phyloP scores from a whole-genome alignment of 2,113 vertebrate species.

The Lampris megalopsis region DNA sequence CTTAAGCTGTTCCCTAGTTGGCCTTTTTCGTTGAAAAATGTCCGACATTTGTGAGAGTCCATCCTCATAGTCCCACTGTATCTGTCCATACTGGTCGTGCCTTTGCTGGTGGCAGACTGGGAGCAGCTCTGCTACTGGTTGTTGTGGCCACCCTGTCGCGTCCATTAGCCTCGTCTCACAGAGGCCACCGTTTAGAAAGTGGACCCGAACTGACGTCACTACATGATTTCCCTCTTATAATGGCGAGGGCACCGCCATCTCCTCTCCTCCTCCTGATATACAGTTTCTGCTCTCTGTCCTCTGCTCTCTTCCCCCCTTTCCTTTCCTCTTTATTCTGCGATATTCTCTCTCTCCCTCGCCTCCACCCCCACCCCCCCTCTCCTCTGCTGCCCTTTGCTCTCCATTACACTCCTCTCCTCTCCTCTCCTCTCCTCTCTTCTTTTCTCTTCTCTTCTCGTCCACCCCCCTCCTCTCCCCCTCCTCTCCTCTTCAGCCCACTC shows the following conservation, averaged over 20 bases:
- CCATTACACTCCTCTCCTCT: background rate
- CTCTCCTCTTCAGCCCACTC: background rate
- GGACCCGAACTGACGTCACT: background rate
- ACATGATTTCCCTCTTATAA: background rate
- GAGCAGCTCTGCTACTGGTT: conserved; percentile 14
- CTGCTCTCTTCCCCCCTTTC: background rate
- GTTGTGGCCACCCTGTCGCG: conserved; percentile 32
- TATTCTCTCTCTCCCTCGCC: background rate
- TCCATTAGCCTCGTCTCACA: conserved; percentile 33
- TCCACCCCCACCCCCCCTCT: background rate
- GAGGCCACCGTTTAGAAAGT: conserved; percentile 9
- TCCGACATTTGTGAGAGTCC: too few species aligned
- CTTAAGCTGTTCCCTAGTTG: too few species aligned
- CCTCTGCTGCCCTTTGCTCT: background rate
- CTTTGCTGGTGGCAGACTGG: background rate
- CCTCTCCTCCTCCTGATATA: background rate
- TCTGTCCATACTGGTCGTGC: too few species aligned
- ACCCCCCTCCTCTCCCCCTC: background rate
- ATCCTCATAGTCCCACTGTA: too few species aligned
- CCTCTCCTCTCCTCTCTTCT: background rate
- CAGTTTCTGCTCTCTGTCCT: too few species aligned
- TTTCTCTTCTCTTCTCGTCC: background rate
- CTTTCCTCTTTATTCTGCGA: too few species aligned
- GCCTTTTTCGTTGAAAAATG: too few species aligned
- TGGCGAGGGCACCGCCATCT: background rate